These are phyloP conservation scores for Lasius fuliginosus DNA, from an alignment of 2,888 invertebrate genomes.

Conservation along the genomic window DNA sequence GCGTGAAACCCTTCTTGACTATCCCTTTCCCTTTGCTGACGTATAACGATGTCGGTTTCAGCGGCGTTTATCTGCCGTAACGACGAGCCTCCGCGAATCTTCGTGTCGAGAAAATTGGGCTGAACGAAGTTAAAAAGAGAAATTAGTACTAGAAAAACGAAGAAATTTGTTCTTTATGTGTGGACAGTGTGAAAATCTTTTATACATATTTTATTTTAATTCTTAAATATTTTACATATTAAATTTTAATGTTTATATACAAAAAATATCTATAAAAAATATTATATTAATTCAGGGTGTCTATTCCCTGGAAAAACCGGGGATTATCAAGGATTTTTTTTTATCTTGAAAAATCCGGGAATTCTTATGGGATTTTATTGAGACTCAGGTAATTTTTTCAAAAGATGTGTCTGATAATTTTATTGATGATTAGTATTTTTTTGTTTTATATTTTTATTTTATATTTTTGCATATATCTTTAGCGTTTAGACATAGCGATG, in stretches of 20 bases:
- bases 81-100: conserved; percentile 30
- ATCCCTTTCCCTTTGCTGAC: conserved; percentile 22
- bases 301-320: too few species aligned
- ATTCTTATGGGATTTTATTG: too few species aligned
- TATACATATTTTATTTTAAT: neutral
- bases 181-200: neutral
- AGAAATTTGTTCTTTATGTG: neutral
- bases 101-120: conserved; percentile 22
- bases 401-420: too few species aligned
- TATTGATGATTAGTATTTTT: neutral
- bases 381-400: too few species aligned
- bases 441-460: too few species aligned
- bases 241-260: neutral
- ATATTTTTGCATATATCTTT: too few species aligned
- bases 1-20: conserved; percentile 39
- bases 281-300: neutral
- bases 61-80: conserved; percentile 43
- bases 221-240: neutral
- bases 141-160: neutral
- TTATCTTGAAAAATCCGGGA: too few species aligned
- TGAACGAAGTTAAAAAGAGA: conserved; percentile 7
- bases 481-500: too few species aligned
- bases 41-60: conserved; percentile 40
- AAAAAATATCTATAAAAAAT: neutral
- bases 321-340: too few species aligned